Evolutionary conservation across 2,113 vertebrate species (phyloP).

Genomic region (Parus major): DNA sequence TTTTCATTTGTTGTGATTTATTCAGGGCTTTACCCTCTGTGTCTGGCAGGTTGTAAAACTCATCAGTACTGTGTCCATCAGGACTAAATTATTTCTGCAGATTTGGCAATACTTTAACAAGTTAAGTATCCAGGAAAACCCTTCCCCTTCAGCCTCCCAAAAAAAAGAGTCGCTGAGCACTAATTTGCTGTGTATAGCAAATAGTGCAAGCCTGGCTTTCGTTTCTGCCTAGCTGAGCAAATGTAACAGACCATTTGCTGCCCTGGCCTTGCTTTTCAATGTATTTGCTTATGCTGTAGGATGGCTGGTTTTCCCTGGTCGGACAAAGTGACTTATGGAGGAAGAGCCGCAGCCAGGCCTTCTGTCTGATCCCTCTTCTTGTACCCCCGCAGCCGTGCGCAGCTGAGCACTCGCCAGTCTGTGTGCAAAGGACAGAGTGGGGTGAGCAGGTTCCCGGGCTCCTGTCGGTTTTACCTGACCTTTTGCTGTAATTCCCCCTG

Average conservation of each 20-base stretch:
- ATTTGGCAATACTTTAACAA: not conserved
- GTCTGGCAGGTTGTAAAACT: not conserved
- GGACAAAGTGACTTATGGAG: not conserved
- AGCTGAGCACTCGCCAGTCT: no score
- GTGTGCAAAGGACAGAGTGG: not conserved
- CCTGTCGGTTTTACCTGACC: rapidly evolving
- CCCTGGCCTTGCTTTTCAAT: not conserved
- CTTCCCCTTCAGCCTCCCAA: not conserved
- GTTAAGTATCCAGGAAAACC: not conserved
- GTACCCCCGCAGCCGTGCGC: rapidly evolving
- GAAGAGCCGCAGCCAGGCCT: not conserved
- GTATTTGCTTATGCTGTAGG: not conserved
- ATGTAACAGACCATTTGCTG: not conserved
- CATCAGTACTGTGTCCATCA: not conserved
- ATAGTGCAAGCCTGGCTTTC: not conserved
- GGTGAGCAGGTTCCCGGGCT: rapidly evolving
- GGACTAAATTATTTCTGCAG: conserved; percentile 1
- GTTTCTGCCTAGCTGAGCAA: conserved; percentile 28
- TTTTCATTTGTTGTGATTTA: conserved; percentile 69
- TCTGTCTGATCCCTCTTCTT: not conserved
- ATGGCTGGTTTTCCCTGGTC: not conserved
- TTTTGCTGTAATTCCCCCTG: not conserved
- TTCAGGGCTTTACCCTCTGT: conserved; percentile 47
- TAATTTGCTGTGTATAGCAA: not conserved
- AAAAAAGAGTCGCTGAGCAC: not conserved